Evolutionary conservation across 2,797 vertebrate species (phyloP), one percentile per base, ranked within the genome.

Genomic region (Rhinoraja longicauda): DNA sequence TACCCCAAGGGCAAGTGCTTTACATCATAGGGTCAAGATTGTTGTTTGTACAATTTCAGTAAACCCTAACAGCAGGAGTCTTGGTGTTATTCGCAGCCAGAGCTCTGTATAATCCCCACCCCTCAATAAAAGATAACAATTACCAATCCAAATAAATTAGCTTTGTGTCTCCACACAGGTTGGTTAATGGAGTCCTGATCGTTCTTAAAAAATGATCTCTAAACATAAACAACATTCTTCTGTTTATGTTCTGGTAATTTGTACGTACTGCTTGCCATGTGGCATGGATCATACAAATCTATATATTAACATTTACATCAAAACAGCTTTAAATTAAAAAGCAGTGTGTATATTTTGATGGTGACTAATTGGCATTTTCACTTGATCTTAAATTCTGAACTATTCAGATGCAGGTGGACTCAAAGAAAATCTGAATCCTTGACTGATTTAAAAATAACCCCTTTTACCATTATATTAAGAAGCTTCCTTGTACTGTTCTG

Each of bases 371-470:
- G 59, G 15, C n/a, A 4, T 88, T 62, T 88, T 88, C 67, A 67
- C 64, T 88, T 62, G 36, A 88, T n/a, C 29, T 62, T 67, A 64
- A 64, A 64, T 62, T 21, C 15, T 21, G 59, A 62, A 6, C 53
- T 62, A 62, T 86, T 86, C 82, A 29, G 57, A 86, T 62, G 36
- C 59, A 67, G 67, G 29, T 88, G 62, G 59, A 67, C n/a, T 88
- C 84, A 88, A 36, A 67, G 59, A 88, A 88, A 88, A 88, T 62
- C 32, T 67, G 59, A 88, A 29, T 67, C 59, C 84, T 67, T 88
- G 29, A 36, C 62, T 88, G 15, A 67, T 88, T 88, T 88, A 67
- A 88, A 62, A 88, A 88, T 88, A 32, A 88, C 59, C 59, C 59
- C 24, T 67, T n/a, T 88, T 88, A 36, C 59, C 59, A 88, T 67